Base-by-base conservation (phyloP, 2,113 vertebrate genomes). In the Podiceps cristatus region DNA sequence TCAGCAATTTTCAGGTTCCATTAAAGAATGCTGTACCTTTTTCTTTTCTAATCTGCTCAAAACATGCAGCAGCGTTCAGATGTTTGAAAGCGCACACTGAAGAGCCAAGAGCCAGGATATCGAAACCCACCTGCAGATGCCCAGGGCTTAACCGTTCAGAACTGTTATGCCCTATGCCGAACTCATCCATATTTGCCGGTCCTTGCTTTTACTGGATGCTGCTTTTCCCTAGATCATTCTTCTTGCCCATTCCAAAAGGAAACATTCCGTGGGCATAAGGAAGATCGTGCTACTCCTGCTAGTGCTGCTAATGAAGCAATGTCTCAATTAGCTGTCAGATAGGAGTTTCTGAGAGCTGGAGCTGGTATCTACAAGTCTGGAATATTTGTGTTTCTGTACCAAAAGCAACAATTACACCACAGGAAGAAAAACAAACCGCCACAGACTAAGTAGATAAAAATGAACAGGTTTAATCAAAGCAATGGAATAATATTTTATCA, bases 331-430 rank as follows among this genome's bases (percentile, higher is more conserved):
- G 19, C 68, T 82, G 28, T 20, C 78, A 56, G 63, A 31, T 2
- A 10, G 64, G 24, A 74, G 55, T 3, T 87, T 55, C 45, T 40
- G 53, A 72, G 73, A 83, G 50, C 31, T 77, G 60, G 23, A 86
- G 37, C 47, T 86, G 79, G 23, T 62, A 58, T 37, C 63, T 82
- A 50, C 82, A 84, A 71, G 56, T 37, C 86, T 68, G 33, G 82
- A 86, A 56, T 50, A 69, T 55, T 63, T 82, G 37, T 73, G 45
- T 75, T 93, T 56, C 91, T 64, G 33, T 73, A 92, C 29, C 77
- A 93, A 91, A 95, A 78, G 40, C 52, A 93, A 85, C 71, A 94
- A 22, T 88, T 83, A 86, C 63, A 58, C 45, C 53, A 66, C 53
- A 74, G 80, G 59, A 88, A 93, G 49, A 33, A 88, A 93, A 88